phyloP scores from a whole-genome alignment of 2,113 vertebrate genomes.

The Paralichthys olivaceus region DNA sequence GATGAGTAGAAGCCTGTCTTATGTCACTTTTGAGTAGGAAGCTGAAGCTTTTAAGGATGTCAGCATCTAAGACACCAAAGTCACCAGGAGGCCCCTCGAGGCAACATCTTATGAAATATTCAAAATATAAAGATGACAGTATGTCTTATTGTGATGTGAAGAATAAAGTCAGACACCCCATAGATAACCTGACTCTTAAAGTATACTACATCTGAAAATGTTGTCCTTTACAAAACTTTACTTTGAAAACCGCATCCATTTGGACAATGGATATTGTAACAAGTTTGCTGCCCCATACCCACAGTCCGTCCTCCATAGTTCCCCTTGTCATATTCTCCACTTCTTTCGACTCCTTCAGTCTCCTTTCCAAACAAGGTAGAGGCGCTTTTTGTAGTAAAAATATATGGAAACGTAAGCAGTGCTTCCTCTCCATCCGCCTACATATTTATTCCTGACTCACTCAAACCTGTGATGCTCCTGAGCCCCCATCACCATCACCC shows the following conservation, averaged over 20 bases:
- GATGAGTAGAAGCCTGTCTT: background rate
- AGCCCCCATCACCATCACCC: constrained; percentile 45
- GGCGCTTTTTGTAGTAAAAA: constrained; percentile 35
- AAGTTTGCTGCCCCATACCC: constrained; percentile 1
- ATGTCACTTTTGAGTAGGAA: background rate
- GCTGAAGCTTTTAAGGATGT: background rate
- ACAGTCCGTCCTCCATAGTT: constrained; percentile 10
- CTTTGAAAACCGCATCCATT: background rate
- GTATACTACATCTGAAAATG: background rate
- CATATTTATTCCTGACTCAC: constrained; percentile 50
- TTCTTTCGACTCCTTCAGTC: constrained; percentile 15
- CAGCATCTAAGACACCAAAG: background rate
- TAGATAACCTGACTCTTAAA: no score
- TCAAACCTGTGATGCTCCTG: constrained; percentile 47
- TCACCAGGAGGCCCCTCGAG: background rate
- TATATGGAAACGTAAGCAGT: constrained; percentile 14
- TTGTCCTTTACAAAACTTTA: background rate
- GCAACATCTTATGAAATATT: background rate
- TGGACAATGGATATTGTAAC: background rate
- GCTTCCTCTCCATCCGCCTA: constrained; percentile 54
- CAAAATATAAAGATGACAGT: background rate
- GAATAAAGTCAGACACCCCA: background rate
- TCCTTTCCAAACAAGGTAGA: background rate
- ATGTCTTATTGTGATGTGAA: background rate
- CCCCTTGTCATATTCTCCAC: background rate